Evolutionary conservation across 2,113 vertebrate genomes (phyloP).

Genomic region (Callorhinus ursinus): DNA sequence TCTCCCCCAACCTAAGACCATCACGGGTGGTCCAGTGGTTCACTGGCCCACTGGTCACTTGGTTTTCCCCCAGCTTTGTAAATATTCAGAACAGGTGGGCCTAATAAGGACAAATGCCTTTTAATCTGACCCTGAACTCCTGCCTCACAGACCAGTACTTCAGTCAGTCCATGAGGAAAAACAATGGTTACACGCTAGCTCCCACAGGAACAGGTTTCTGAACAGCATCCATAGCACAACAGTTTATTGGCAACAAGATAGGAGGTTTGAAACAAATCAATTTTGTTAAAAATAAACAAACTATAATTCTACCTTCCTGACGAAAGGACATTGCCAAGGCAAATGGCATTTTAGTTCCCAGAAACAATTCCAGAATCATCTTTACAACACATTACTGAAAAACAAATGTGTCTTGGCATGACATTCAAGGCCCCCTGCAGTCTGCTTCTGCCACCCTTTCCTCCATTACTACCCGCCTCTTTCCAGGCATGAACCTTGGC

Average conservation of each 20-base stretch:
- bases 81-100: slow-evolving; percentile 83
- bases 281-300: slow-evolving; percentile 86
- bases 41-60: not conserved
- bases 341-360: slow-evolving; percentile 67
- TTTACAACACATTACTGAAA: not conserved
- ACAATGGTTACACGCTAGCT: slow-evolving; percentile 84
- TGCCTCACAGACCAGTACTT: slow-evolving; percentile 82
- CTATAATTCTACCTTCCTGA: slow-evolving; percentile 80
- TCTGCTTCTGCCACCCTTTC: not conserved
- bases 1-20: not conserved
- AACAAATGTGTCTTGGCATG: not conserved
- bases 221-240: slow-evolving; percentile 68
- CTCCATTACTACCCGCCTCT: not conserved
- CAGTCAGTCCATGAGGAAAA: slow-evolving; percentile 81
- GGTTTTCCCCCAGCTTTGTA: slow-evolving; percentile 59
- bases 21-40: not conserved
- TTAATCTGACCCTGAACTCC: slow-evolving; percentile 85
- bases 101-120: slow-evolving; percentile 79
- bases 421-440: not conserved
- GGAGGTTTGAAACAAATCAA: slow-evolving; percentile 75
- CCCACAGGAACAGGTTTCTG: slow-evolving; percentile 74
- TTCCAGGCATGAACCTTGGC: not conserved
- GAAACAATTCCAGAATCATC: slow-evolving; percentile 52
- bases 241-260: slow-evolving; percentile 76
- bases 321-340: slow-evolving; percentile 82